Evolutionary conservation across 2,797 vertebrate species (phyloP).

Genomic region (Botia kubotai): DNA sequence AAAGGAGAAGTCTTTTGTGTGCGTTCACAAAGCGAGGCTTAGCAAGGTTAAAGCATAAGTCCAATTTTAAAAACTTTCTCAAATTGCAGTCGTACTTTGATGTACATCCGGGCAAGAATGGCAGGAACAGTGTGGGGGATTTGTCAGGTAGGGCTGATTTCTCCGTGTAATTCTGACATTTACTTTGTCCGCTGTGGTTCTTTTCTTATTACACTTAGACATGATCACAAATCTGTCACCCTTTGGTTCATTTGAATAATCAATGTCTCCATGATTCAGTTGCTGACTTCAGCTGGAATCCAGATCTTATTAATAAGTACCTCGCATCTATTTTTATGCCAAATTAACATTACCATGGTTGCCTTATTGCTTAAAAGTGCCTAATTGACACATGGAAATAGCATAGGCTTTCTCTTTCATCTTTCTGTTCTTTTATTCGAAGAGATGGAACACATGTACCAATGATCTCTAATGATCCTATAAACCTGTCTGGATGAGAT

Average conservation of each 20-base stretch:
- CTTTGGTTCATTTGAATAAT: constrained; percentile 53
- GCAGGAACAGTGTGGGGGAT: constrained; percentile 1
- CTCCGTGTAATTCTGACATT: constrained; percentile 40
- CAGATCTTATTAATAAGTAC: constrained; percentile 53
- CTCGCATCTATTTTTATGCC: constrained; percentile 38
- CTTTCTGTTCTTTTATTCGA: constrained; percentile 8
- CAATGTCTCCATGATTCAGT: constrained; percentile 54
- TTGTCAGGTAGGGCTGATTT: constrained; percentile 42
- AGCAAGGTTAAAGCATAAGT: constrained; percentile 5
- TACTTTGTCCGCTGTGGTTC: constrained; percentile 30
- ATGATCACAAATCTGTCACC: constrained; percentile 50
- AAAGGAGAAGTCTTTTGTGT: not conserved
- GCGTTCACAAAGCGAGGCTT: not conserved
- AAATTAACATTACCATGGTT: constrained; percentile 28
- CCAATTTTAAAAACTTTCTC: not conserved
- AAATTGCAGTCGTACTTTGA: not conserved
- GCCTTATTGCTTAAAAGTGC: constrained; percentile 35
- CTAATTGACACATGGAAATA: constrained; percentile 49
- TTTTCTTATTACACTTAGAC: constrained; percentile 40
- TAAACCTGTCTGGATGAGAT: constrained; percentile 46
- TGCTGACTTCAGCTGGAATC: constrained; percentile 42
- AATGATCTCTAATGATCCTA: constrained; percentile 49
- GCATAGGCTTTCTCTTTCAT: constrained; percentile 13
- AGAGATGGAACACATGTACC: constrained; percentile 29
- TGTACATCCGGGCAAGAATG: constrained; percentile 17